phyloP scores from a whole-genome alignment of 2,113 vertebrate genomes.

The Tamias sibiricus region DNA sequence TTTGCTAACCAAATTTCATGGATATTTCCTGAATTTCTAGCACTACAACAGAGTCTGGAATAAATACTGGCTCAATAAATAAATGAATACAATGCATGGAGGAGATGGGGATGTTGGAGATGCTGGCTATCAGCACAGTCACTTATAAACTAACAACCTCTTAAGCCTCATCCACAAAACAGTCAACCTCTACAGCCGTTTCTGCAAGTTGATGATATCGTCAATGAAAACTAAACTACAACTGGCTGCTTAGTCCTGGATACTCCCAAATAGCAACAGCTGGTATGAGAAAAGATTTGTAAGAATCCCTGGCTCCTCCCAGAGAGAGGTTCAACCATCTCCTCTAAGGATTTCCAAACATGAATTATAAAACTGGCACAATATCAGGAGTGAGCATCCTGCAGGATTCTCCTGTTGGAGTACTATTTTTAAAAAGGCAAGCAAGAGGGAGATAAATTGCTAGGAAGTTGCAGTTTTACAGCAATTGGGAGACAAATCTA shows the following conservation, averaged over 20 bases:
- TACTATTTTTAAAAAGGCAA: constrained; percentile 70
- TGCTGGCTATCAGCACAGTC: not conserved
- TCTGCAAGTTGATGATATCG: not conserved
- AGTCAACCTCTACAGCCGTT: not conserved
- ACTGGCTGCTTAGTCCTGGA: not conserved
- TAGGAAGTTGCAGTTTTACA: constrained; percentile 74
- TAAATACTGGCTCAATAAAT: not conserved
- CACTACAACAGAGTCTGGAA: not conserved
- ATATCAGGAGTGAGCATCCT: constrained; percentile 53
- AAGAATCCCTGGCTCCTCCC: constrained; percentile 52
- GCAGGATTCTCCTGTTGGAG: constrained; percentile 63
- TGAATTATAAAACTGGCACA: constrained; percentile 61
- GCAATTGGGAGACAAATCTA: constrained; percentile 70
- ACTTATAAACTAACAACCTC: not conserved
- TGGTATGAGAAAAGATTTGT: constrained; percentile 36
- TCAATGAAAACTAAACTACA: not conserved
- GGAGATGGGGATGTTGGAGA: accelerated
- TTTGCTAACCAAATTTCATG: constrained; percentile 6
- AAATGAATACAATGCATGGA: not conserved
- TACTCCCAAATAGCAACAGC: constrained; percentile 34
- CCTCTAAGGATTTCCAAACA: constrained; percentile 60
- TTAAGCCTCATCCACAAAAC: not conserved
- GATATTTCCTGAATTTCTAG: not conserved
- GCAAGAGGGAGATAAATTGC: constrained; percentile 66
- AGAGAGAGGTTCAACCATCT: constrained; percentile 17